Evolutionary conservation across 1,140 invertebrate species (phyloP), one percentile per base, ranked within the genome.

Genomic region (Ostrea denselamellosa): DNA sequence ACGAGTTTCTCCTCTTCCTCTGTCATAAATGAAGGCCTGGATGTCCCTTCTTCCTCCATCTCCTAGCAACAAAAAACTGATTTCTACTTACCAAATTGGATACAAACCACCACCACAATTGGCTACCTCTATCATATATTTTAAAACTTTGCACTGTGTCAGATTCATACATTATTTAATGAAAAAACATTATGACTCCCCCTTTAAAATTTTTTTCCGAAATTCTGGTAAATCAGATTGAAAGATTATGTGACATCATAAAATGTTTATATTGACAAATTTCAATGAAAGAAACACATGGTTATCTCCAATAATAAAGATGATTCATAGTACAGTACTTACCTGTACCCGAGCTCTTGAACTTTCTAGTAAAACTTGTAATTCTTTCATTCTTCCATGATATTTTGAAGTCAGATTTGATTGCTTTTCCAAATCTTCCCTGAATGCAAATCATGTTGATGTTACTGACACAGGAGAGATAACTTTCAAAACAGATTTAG

Each of bases 351-450:
- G 90, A 25, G 89, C 87, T 68, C 93, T 90, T 1, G 93, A 93
- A 87, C 92, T 93, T 83, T 94, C 92, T 83, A 94, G 83, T 88
- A 93, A 91, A 10, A 93, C 90, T 85, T 94, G 92, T 4, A 93
- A 87, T 71, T 94, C 93, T 81, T 94, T 93, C 88, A 91, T 90
- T 86, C 91, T 90, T 3, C 90, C 87, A 68, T 92, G 91, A 52
- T 90, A 91, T 87, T 92, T 91, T 83, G 92, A 90, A 34, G 90
- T 85, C 10, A 92, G 81, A 19, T 86, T 87, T 56, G 89, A 90
- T 87, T 93, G 91, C 34, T 89, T 87, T 0, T 85, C 83, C 54
- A 92, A 54, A 83, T 92, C 93, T 77, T 93, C 92, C 83, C 93
- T 93, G 86, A 34, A 91, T 89, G 65, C 53, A 82, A 71, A 84